Conservation (phyloP, 2,113 vertebrate species). For the Camelus dromedarius region DNA sequence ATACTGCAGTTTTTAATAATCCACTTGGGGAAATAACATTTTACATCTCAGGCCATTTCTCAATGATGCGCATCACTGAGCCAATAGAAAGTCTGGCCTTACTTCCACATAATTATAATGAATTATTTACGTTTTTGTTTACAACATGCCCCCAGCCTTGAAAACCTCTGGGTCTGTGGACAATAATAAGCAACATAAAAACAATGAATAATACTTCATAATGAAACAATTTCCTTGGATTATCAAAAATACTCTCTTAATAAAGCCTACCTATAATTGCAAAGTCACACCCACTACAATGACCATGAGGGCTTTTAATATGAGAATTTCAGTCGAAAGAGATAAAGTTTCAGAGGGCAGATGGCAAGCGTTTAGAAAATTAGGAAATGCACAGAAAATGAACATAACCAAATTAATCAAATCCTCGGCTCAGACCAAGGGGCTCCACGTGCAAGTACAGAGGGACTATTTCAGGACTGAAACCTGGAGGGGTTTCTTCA, state of each 20-base stretch:
- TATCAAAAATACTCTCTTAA: constrained; percentile 62
- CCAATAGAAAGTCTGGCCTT: constrained; percentile 58
- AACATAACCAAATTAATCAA: background rate
- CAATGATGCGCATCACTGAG: background rate
- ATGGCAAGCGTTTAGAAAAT: constrained; percentile 11
- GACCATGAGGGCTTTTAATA: background rate
- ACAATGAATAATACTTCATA: constrained; percentile 52
- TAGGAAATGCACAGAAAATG: background rate
- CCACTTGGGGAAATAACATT: constrained; percentile 50
- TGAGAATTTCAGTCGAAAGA: constrained; percentile 7
- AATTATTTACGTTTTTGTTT: constrained; percentile 69
- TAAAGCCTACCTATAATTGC: constrained; percentile 37
- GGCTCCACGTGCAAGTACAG: background rate
- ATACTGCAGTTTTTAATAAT: constrained; percentile 51
- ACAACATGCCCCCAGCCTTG: constrained; percentile 52
- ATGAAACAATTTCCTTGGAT: constrained; percentile 55
- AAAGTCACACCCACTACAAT: constrained; percentile 46
- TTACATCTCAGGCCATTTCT: constrained; percentile 60
- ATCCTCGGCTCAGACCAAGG: background rate
- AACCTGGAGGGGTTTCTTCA: background rate
- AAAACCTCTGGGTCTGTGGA: constrained; percentile 55
- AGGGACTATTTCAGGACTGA: background rate
- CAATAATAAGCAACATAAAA: constrained; percentile 53
- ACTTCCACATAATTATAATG: constrained; percentile 54
- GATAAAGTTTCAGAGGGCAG: constrained; percentile 15